Evolutionary conservation across 2,113 vertebrate species (phyloP).

Genomic region (cattle (Bos taurus)): DNA sequence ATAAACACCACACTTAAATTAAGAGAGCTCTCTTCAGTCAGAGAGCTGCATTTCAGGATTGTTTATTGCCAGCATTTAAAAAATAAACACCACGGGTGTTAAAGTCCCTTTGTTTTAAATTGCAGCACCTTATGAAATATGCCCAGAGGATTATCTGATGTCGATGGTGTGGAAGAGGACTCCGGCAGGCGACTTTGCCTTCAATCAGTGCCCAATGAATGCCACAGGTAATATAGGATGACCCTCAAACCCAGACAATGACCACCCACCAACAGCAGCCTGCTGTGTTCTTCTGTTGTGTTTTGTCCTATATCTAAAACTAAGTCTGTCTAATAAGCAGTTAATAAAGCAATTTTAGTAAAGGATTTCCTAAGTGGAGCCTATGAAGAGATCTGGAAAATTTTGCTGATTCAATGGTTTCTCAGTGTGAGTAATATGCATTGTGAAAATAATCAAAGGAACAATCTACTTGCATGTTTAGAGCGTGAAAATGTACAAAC

Average conservation of each 20-base stretch:
- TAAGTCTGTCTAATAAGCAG: not conserved
- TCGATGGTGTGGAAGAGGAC: conserved; percentile 99
- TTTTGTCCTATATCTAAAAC: not conserved
- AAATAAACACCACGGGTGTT: conserved; percentile 28
- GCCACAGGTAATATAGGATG: conserved; percentile 91
- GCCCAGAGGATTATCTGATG: conserved; percentile 96
- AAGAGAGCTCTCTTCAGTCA: not conserved
- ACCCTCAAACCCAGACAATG: not conserved
- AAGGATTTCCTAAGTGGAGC: not conserved
- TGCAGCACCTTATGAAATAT: conserved; percentile 98
- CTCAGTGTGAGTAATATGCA: not conserved
- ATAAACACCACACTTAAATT: not conserved
- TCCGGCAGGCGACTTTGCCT: conserved; percentile 95
- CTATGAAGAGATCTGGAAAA: not conserved
- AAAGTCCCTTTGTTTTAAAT: conserved; percentile 69
- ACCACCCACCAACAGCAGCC: not conserved
- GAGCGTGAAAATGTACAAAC: not conserved
- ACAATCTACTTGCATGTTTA: not conserved
- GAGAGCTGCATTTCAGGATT: not conserved
- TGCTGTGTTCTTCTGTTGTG: not conserved
- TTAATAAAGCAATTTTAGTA: not conserved
- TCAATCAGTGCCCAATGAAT: conserved; percentile 96
- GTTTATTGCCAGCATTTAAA: conserved; percentile 6
- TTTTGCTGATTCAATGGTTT: not conserved
- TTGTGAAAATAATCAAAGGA: not conserved